Evolutionary conservation across 1,140 invertebrate species (phyloP).

Genomic region (Drosophila lini): DNA sequence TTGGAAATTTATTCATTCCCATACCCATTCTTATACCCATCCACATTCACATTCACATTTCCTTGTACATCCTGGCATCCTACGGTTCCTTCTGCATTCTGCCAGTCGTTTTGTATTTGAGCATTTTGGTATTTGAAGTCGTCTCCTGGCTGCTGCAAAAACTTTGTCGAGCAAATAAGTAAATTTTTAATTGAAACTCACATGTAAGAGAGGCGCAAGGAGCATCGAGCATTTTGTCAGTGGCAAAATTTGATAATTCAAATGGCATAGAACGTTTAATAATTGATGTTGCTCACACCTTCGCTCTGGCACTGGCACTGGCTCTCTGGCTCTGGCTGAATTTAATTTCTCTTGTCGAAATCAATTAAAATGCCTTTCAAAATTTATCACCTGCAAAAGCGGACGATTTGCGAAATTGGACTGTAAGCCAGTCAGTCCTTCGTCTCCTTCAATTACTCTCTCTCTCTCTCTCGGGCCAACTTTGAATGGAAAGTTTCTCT

Average conservation of each 20-base stretch:
- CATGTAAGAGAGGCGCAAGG: slow-evolving; percentile 17
- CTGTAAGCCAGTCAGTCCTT: slow-evolving; percentile 1
- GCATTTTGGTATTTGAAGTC: slow-evolving; percentile 69
- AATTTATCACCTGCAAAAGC: slow-evolving; percentile 73
- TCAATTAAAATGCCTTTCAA: slow-evolving; percentile 69
- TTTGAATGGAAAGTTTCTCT: slow-evolving; percentile 56
- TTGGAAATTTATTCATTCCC: slow-evolving; percentile 73
- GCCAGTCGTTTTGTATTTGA: slow-evolving; percentile 69
- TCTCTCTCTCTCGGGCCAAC: slow-evolving; percentile 9
- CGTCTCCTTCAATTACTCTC: slow-evolving; percentile 56
- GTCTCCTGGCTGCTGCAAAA: slow-evolving; percentile 29
- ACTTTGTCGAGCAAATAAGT: slow-evolving; percentile 49
- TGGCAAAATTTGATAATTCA: slow-evolving; percentile 58
- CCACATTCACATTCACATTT: background rate
- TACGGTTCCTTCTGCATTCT: slow-evolving; percentile 40
- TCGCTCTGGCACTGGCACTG: background rate
- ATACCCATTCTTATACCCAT: background rate
- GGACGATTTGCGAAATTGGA: slow-evolving; percentile 51
- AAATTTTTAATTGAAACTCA: slow-evolving; percentile 76
- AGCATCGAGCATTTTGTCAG: slow-evolving; percentile 30
- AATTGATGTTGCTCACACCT: slow-evolving; percentile 46
- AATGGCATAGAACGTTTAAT: slow-evolving; percentile 57
- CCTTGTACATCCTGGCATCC: slow-evolving; percentile 20
- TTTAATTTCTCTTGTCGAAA: slow-evolving; percentile 63
- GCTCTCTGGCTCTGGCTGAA: background rate